Evolutionary conservation across 2,113 vertebrate genomes (phyloP).

Genomic region (Saccopteryx leptura): DNA sequence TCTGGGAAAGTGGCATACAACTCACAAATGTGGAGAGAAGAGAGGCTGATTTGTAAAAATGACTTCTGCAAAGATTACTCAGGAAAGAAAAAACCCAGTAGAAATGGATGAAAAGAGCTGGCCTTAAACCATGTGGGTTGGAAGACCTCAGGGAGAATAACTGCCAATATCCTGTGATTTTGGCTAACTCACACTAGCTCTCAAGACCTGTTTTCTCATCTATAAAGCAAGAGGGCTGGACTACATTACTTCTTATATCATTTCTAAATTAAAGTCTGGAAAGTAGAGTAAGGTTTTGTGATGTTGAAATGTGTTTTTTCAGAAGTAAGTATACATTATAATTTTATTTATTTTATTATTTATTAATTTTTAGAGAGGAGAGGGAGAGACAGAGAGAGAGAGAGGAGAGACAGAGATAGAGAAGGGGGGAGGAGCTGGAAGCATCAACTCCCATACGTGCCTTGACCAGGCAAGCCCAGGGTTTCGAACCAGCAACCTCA

Average conservation of each 20-base stretch:
- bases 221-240: neutral
- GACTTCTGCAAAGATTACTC: slow-evolving; percentile 17
- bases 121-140: neutral
- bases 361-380: no score
- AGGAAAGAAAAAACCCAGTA: neutral
- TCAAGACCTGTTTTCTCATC: neutral
- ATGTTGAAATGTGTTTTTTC: neutral
- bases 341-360: neutral
- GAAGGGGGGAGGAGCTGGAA: no score
- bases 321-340: neutral
- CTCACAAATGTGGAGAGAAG: neutral
- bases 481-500: no score
- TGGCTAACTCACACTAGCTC: neutral
- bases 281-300: slow-evolving; percentile 10
- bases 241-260: neutral
- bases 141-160: neutral
- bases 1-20: slow-evolving; percentile 23
- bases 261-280: neutral
- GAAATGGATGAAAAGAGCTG: neutral
- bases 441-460: no score
- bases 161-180: neutral
- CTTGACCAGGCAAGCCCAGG: no score
- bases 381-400: no score
- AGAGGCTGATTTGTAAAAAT: neutral
- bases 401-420: no score